Evolutionary conservation across 2,113 vertebrate genomes (phyloP), one percentile per base, ranked within the genome.

Genomic region (Semnornis frantzii): DNA sequence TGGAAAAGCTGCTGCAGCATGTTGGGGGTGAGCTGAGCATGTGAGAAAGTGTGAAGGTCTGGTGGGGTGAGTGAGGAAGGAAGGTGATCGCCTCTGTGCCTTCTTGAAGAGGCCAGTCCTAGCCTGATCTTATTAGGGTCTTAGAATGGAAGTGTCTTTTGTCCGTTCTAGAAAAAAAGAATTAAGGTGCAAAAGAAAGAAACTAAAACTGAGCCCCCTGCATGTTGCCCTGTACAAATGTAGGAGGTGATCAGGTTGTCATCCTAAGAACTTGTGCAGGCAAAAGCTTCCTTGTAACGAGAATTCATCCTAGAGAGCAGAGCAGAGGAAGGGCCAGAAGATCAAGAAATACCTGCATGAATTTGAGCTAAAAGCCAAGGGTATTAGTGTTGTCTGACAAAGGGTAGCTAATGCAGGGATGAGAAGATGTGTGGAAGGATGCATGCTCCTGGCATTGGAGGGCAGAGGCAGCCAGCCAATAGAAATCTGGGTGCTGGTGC

Each of bases 1-100:
- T 83, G 52, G 73, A 86, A 93, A 68, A 93, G 65, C 73, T 0
- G 16, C 55, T 0, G 0, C 0, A 0, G 60, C 86, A 62, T 59
- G 37, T 33, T 84, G 33, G 16, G 60, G 23, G 11, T 80, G 76
- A 93, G 52, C 60, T 66, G 78, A 87, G 44, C 20, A 1, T 6
- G 30, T 82, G 34, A 50, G 79, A 73, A 76, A 54, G 42, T 6
- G 0, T 85, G 85, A 77, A 50, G 69, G 59, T 82, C 58, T 70
- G 59, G 59, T 69, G 73, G n/a, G 18, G 60, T 66, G 30, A 85
- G 48, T 1, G 4, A 57, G 19, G 15, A 72, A 37, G 57, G 66
- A 42, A 60, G 42, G 31, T 2, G 15, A 12, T 76, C 0, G 1
- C 21, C 21, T 33, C 30, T 3, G 2, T 33, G 55, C 39, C 2